Base-by-base conservation (phyloP, 2,888 invertebrate species). In the Polymixis lichenea region DNA sequence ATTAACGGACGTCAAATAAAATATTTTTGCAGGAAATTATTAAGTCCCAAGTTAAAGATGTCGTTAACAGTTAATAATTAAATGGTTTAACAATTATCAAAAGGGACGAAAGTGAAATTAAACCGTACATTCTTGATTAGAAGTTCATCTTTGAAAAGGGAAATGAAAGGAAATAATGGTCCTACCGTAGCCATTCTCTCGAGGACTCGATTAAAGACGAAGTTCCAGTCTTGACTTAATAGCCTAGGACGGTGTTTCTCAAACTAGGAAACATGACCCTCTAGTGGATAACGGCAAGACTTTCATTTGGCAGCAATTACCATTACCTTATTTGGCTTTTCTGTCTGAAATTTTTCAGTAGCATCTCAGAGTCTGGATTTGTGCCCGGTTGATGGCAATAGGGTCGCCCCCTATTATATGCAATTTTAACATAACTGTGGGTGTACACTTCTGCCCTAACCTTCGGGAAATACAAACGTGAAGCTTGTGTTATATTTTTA, bases 81-180 rank as follows among this genome's bases (percentile, higher is more conserved):
- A 64, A 79, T 64, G 58, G 56, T 68, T 82, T 46, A 22, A 62
- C 25, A 61, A 38, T 55, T 46, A 65, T 28, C 19, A 61, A 76
- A 75, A 72, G 55, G 22, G 13, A 43, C 38, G 68, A 43, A 76
- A 81, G 28, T 51, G 13, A 62, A 82, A 77, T 85, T 51, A 73
- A 72, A 73, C 70, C 22, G 28, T 58, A 55, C 19, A 22, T 64
- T 72, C 55, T 62, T 38, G 43, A 77, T 77, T 72, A 65, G 56
- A 70, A 74, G 67, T 73, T 71, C 32, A 62, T 65, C 15, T 72
- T 55, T 61, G 28, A 75, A 69, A 77, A 58, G 28, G 58, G 65
- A 66, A 75, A 75, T 70, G 25, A 55, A 74, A 70, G 49, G 53
- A 75, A 84, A 62, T 56, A 55, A 67, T 67, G 22, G 46, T 15